These are phyloP conservation scores for Zelostemma sp. DNA, from an alignment of 1,140 invertebrate genomes.

Conservation along the genomic window DNA sequence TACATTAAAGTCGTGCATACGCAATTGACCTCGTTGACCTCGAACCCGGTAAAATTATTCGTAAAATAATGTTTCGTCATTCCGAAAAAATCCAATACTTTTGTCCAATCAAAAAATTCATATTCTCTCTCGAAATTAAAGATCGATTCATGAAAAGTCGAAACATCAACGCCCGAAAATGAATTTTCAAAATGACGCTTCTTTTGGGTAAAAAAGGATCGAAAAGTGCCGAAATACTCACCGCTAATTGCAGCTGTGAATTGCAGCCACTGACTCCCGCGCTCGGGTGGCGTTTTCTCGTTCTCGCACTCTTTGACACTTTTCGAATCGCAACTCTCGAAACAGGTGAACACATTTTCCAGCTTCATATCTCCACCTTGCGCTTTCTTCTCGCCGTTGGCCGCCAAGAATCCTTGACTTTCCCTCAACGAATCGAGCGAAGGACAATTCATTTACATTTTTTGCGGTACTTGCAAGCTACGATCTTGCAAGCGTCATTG, in stretches of 20 bases:
- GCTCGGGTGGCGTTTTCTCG: constrained; percentile 21
- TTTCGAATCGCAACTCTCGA: constrained; percentile 36
- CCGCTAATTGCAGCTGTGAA: constrained; percentile 34
- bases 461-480: constrained; percentile 5
- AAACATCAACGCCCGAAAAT: too few relatives aligned
- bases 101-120: too few relatives aligned
- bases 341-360: constrained; percentile 38
- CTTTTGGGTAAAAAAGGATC: neutral
- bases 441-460: constrained; percentile 39
- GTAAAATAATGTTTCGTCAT: constrained; percentile 6
- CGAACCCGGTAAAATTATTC: constrained; percentile 1
- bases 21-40: neutral
- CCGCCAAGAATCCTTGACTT: neutral
- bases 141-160: too few relatives aligned
- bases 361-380: constrained; percentile 19
- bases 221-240: constrained; percentile 21
- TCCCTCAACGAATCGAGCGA: constrained; percentile 3
- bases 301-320: constrained; percentile 22
- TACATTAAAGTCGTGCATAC: constrained; percentile 3
- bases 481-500: too few relatives aligned
- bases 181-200: too few relatives aligned
- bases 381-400: neutral
- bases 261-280: constrained; percentile 29
- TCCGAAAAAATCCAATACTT: neutral
- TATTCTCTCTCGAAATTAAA: too few relatives aligned